Percentiles rank a stretch among this genome's conserved stretches.
These are phyloP conservation scores for Ormia ochracea DNA, from an alignment of 2,888 invertebrate species.

Conservation along the genomic window DNA sequence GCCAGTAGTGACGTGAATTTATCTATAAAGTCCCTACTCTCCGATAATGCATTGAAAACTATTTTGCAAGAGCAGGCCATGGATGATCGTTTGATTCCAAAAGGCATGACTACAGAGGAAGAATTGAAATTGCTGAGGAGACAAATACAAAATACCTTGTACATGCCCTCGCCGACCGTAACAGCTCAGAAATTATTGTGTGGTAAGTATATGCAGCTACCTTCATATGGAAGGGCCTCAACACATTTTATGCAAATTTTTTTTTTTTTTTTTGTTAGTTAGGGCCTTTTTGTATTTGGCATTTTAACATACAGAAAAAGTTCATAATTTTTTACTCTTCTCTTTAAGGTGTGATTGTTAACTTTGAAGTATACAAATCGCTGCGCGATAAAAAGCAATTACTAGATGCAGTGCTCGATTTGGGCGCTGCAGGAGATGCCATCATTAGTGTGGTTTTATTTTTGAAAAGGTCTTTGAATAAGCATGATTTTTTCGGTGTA, in stretches of 20 bases:
- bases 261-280: too few species aligned
- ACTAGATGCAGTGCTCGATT: slow-evolving; percentile 83
- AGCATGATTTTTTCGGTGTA: slow-evolving; percentile 83
- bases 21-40: slow-evolving; percentile 73
- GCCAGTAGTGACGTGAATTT: slow-evolving; percentile 69
- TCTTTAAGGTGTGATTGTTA: slow-evolving; percentile 74
- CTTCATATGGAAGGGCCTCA: neutral
- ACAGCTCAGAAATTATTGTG: slow-evolving; percentile 76
- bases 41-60: slow-evolving; percentile 71
- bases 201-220: slow-evolving; percentile 68
- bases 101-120: slow-evolving; percentile 74
- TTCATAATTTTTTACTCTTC: too few species aligned
- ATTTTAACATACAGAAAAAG: too few species aligned
- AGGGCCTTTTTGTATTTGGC: too few species aligned
- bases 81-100: slow-evolving; percentile 70
- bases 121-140: slow-evolving; percentile 74
- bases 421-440: slow-evolving; percentile 88
- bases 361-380: slow-evolving; percentile 79
- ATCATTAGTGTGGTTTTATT: slow-evolving; percentile 83
- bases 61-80: slow-evolving; percentile 72
- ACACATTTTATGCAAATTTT: too few species aligned
- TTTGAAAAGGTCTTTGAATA: slow-evolving; percentile 85
- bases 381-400: slow-evolving; percentile 84
- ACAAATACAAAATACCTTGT: slow-evolving; percentile 72
- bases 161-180: slow-evolving; percentile 71